These are phyloP conservation scores for Xiphorhynchus elegans DNA, from an alignment of 2,113 vertebrate genomes.

Conservation along the genomic window DNA sequence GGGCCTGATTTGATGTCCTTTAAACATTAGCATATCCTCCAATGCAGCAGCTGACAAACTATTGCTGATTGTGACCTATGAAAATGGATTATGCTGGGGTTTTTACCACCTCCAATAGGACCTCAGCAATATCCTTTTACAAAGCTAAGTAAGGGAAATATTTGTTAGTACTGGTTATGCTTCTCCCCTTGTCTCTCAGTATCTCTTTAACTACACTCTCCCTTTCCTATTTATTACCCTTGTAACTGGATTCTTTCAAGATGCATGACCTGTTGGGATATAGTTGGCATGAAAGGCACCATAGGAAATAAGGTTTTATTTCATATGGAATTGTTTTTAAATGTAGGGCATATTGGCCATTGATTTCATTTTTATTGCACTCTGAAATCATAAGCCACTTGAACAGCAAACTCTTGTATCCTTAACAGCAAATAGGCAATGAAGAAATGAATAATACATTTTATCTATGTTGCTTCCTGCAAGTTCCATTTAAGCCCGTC, in stretches of 20 bases:
- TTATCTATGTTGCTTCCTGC: constrained; percentile 42
- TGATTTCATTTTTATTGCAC: constrained; percentile 46
- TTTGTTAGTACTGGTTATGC: background rate
- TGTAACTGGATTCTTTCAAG: background rate
- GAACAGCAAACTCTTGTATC: background rate
- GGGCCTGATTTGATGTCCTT: background rate
- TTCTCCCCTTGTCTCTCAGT: background rate
- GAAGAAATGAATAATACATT: constrained; percentile 55
- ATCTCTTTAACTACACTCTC: background rate
- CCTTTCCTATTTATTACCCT: background rate
- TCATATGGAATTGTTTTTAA: background rate
- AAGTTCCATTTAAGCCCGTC: background rate
- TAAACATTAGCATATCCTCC: background rate
- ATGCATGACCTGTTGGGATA: background rate
- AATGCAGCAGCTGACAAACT: background rate
- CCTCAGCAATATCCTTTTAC: background rate
- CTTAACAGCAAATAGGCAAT: constrained; percentile 36
- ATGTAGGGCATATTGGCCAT: background rate
- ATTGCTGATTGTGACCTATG: background rate
- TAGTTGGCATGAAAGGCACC: background rate
- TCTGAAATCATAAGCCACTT: constrained; percentile 21
- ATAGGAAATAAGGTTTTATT: background rate
- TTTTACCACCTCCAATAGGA: background rate
- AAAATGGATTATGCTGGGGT: background rate
- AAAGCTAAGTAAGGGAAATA: background rate